phyloP scores from a whole-genome alignment of 2,113 vertebrate species.

The Neogale vison region DNA sequence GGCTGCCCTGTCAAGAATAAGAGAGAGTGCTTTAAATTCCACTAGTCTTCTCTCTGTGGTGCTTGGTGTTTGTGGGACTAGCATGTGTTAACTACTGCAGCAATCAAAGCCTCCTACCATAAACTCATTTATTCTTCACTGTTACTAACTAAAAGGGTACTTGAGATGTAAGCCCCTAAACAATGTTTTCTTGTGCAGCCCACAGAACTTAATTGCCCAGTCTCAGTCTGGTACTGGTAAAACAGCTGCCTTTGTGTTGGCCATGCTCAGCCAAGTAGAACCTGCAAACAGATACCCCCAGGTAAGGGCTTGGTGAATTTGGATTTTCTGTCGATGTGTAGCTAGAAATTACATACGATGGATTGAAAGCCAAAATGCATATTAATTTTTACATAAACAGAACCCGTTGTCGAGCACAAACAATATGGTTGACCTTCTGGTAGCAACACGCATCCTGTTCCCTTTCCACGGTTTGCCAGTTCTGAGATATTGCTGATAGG shows the following conservation, averaged over 20 bases:
- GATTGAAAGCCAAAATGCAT: background rate
- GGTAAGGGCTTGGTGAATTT: slow-evolving; percentile 82
- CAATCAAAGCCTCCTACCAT: background rate
- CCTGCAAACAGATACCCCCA: slow-evolving; percentile 91
- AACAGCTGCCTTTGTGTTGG: slow-evolving; percentile 97
- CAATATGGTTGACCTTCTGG: background rate
- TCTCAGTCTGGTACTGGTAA: slow-evolving; percentile 98
- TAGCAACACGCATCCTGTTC: background rate
- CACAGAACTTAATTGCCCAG: slow-evolving; percentile 97
- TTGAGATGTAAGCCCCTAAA: slow-evolving; percentile 47
- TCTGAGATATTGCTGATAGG: background rate
- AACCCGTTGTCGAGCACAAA: background rate
- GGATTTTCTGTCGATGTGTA: accelerated
- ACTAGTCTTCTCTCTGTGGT: background rate
- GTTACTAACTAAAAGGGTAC: background rate
- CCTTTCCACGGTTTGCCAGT: background rate
- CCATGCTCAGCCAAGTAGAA: slow-evolving; percentile 95
- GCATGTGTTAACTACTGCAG: background rate
- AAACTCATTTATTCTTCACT: slow-evolving; percentile 37
- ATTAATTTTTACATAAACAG: slow-evolving; percentile 13
- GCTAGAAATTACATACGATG: slow-evolving; percentile 20
- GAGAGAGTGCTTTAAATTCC: background rate
- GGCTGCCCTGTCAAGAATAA: background rate
- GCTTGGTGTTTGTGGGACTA: background rate
- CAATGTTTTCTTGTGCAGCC: slow-evolving; percentile 81